A percentile compares a stretch with the other conserved stretches of the same genome.
phyloP scores from a whole-genome alignment of 2,113 vertebrate genomes.

The Gracilinanus agilis region DNA sequence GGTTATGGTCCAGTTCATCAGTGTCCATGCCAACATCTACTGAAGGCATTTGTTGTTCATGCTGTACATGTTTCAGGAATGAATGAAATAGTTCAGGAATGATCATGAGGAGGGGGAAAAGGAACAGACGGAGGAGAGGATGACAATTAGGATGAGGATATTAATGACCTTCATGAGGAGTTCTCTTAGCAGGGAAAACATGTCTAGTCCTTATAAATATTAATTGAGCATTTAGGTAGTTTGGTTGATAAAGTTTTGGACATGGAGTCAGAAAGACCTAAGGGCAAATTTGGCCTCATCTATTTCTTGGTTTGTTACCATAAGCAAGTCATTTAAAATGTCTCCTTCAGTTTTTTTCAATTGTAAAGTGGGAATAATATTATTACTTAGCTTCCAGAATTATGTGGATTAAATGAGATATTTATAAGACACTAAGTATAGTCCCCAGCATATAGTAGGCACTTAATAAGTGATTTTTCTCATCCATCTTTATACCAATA shows the following conservation, averaged over 20 bases:
- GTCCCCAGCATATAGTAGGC: no score
- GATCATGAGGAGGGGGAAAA: not conserved
- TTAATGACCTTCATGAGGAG: not conserved
- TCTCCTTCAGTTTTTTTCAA: conserved; percentile 7
- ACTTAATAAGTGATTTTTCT: no score
- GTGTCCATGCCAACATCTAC: not conserved
- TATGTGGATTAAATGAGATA: no score
- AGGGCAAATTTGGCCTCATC: no score
- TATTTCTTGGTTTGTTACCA: not conserved
- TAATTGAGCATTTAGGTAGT: no score
- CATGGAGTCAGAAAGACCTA: no score
- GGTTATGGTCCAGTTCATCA: not conserved
- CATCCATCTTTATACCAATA: no score
- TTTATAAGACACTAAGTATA: no score
- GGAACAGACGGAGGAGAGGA: not conserved
- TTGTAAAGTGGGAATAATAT: not conserved
- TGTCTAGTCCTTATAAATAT: no score
- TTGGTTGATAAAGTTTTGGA: no score
- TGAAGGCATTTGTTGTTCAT: not conserved
- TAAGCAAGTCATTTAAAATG: not conserved
- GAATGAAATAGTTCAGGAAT: not conserved
- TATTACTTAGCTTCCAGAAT: not conserved
- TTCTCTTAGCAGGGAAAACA: not conserved
- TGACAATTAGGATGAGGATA: not conserved
- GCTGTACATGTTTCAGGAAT: not conserved